phyloP scores from a whole-genome alignment of 2,888 invertebrate genomes.

The Exephanes ischioxanthus region DNA sequence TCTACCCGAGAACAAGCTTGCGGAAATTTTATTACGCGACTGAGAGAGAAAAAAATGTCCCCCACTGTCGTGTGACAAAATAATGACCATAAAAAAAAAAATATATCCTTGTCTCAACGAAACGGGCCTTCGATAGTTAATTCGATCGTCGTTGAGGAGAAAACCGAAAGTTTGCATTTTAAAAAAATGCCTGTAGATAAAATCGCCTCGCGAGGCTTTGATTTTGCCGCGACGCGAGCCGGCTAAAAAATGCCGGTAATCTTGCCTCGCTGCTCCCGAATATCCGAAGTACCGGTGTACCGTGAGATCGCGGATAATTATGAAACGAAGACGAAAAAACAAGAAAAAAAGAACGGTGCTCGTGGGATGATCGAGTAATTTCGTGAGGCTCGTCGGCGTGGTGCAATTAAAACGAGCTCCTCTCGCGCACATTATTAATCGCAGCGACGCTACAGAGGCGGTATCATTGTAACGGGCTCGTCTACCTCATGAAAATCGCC shows the following conservation, averaged over 20 bases:
- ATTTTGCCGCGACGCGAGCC: neutral
- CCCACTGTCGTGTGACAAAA: neutral
- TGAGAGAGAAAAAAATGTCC: neutral
- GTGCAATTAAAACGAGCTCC: slow-evolving; percentile 33
- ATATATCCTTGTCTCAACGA: neutral
- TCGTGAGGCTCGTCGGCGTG: neutral
- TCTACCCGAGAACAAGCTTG: neutral
- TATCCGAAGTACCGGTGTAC: slow-evolving; percentile 2
- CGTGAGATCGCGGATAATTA: slow-evolving; percentile 10
- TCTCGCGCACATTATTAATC: slow-evolving; percentile 42
- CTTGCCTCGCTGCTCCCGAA: neutral
- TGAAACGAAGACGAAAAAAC: slow-evolving; percentile 11
- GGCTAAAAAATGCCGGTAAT: neutral
- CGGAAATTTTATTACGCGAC: neutral
- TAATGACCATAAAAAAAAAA: neutral
- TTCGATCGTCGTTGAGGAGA: neutral
- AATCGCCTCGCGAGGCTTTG: neutral
- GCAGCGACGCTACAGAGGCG: neutral
- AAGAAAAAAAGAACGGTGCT: neutral
- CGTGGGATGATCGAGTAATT: slow-evolving; percentile 13
- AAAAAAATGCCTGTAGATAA: neutral
- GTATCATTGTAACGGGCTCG: slow-evolving; percentile 19
- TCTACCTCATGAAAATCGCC: slow-evolving; percentile 41
- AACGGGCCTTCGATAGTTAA: neutral
- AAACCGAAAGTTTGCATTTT: neutral